Percentiles rank a stretch among this genome's conserved stretches.
Evolutionary conservation across 2,888 invertebrate genomes (phyloP).

Genomic region (Diarsia rubi): DNA sequence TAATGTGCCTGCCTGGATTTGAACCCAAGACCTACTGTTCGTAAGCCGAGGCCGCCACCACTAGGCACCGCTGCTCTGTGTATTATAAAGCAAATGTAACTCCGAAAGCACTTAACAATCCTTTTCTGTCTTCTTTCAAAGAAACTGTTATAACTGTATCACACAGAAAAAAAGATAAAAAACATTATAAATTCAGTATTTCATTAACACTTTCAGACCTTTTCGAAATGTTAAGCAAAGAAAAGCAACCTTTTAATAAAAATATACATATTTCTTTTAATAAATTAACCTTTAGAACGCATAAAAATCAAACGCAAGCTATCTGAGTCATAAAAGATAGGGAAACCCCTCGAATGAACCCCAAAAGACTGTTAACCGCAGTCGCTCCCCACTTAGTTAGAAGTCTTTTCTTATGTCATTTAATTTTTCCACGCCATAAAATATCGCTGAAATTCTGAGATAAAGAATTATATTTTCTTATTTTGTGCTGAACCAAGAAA

Average conservation of each 20-base stretch:
- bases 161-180: not conserved
- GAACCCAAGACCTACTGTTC: too few species aligned
- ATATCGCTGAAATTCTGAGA: constrained; percentile 9
- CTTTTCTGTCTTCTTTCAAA: not conserved
- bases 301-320: constrained; percentile 42
- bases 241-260: not conserved
- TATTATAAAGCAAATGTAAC: constrained; percentile 10
- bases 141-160: not conserved
- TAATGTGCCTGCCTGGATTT: too few species aligned
- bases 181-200: not conserved
- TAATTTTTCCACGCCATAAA: constrained; percentile 36
- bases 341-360: constrained; percentile 15
- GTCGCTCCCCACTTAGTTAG: constrained; percentile 15
- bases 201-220: not conserved
- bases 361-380: constrained; percentile 40
- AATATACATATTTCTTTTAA: not conserved
- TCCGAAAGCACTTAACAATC: constrained; percentile 10
- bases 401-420: constrained; percentile 32
- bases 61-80: too few species aligned
- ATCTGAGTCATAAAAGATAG: constrained; percentile 51
- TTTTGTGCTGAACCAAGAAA: not conserved
- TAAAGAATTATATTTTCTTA: constrained; percentile 4
- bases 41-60: too few species aligned
- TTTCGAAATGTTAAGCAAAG: not conserved
- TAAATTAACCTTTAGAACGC: not conserved